Evolutionary conservation across 2,113 vertebrate species (phyloP).

Genomic region (Athene cunicularia): DNA sequence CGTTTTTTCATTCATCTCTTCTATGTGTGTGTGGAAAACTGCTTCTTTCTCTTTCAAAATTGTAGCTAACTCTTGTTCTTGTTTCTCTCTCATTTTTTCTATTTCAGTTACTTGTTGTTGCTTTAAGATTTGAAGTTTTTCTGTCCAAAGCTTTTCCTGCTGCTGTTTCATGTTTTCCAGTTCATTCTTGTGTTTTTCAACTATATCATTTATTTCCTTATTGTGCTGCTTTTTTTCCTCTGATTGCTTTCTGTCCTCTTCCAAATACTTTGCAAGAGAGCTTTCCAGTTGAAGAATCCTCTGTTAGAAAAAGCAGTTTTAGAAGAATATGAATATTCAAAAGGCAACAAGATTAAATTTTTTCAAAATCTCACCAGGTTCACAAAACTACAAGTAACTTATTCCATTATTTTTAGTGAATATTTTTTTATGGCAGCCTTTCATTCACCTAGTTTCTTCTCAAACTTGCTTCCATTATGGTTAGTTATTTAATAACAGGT

Average conservation of each 20-base stretch:
- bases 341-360: neutral
- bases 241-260: constrained; percentile 74
- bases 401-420: neutral
- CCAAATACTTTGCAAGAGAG: constrained; percentile 76
- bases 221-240: constrained; percentile 80
- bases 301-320: constrained; percentile 74
- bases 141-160: constrained; percentile 70
- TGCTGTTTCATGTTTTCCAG: constrained; percentile 77
- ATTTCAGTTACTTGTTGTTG: constrained; percentile 77
- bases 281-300: constrained; percentile 93
- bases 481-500: neutral
- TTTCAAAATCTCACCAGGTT: neutral
- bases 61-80: constrained; percentile 74
- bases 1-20: constrained; percentile 92
- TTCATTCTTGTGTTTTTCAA: constrained; percentile 82
- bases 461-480: neutral
- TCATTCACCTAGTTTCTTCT: neutral
- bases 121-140: constrained; percentile 73
- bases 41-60: constrained; percentile 87
- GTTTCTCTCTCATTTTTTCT: constrained; percentile 79
- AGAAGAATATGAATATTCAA: neutral
- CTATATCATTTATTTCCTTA: constrained; percentile 78
- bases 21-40: constrained; percentile 84
- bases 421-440: neutral
- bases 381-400: neutral